A percentile compares a stretch with the other conserved stretches of the same genome.
phyloP scores from a whole-genome alignment of 2,113 vertebrate genomes.

The Pantherophis guttatus region DNA sequence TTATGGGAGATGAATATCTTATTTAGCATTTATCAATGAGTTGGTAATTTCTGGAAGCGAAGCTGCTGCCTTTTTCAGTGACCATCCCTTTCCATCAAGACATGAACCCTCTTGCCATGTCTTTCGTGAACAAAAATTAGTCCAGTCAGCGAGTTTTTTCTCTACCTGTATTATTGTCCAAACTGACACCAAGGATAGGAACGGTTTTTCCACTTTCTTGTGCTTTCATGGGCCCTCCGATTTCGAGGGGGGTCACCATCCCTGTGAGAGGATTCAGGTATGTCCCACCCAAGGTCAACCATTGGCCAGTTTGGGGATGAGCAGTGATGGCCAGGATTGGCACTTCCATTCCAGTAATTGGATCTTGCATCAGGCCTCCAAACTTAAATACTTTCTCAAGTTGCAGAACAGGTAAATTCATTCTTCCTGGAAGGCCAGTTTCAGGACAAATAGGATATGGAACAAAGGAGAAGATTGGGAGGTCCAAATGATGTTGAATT shows the following conservation, averaged over 20 bases:
- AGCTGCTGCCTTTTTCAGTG: background rate
- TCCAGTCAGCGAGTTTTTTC: slow-evolving; percentile 7
- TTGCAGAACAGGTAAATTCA: slow-evolving; percentile 67
- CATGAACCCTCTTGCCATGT: no score
- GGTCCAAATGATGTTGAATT: slow-evolving; percentile 62
- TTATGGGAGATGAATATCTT: background rate
- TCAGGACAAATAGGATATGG: slow-evolving; percentile 73
- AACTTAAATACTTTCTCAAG: slow-evolving; percentile 66
- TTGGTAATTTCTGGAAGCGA: background rate
- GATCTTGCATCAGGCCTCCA: slow-evolving; percentile 82
- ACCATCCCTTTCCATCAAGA: background rate
- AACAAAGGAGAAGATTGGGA: slow-evolving; percentile 77
- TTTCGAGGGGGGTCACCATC: slow-evolving; percentile 76
- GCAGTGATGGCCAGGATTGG: slow-evolving; percentile 84
- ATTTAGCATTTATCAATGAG: background rate
- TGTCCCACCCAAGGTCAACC: slow-evolving; percentile 78
- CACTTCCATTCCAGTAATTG: slow-evolving; percentile 77
- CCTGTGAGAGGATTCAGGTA: slow-evolving; percentile 81
- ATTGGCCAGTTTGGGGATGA: slow-evolving; percentile 77
- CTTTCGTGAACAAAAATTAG: background rate
- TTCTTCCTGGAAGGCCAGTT: slow-evolving; percentile 65
- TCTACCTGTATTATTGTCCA: slow-evolving; percentile 80
- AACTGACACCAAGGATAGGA: slow-evolving; percentile 75
- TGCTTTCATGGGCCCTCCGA: slow-evolving; percentile 79
- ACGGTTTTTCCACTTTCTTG: slow-evolving; percentile 70